Evolutionary conservation across 2,797 vertebrate genomes (phyloP), one percentile per base, ranked within the genome.

Genomic region (Chelidonichthys spinosus): DNA sequence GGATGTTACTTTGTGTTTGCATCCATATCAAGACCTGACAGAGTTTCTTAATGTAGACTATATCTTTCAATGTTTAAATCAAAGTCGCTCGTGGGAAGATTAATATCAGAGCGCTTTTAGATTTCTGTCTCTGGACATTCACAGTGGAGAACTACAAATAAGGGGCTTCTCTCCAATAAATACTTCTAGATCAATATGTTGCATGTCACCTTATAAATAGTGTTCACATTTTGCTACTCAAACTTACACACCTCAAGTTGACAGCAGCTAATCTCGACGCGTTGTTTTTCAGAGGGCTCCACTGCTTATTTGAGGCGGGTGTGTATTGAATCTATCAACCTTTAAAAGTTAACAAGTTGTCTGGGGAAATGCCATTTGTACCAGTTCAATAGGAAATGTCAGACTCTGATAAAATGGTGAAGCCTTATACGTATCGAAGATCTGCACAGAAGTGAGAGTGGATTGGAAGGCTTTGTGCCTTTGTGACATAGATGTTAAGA

Each of bases 271-370:
- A 95, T 95, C 93, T 94, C 78, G 61, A 71, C 85, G 88, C 90
- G 93, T 94, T 93, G 91, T 93, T 94, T 95, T 93, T 90, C 85
- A 76, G 81, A 82, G 78, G 92, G 91, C 94, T 91, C 92, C 89
- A 86, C 90, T 84, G 90, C 93, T 90, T 92, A 90, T 92, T 92
- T 91, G 89, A 90, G 87, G 87, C 83, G 44, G 76, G 62, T 88
- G 75, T 87, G 89, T 90, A 92, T 91, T 88, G 91, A 94, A 94
- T 94, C 93, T 90, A 95, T 95, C 93, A 95, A 94, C 91, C 96
- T 95, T 93, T 95, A 96, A 96, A 96, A 97, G 94, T 97, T 97
- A 97, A 97, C 90, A 92, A 97, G 93, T 90, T 94, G 92, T 94
- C 96, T 95, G 90, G 93, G 94, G 94, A 96, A 91, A 95, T 96